phyloP scores from a whole-genome alignment of 2,888 invertebrate genomes.

The Aleiodes testaceus region DNA sequence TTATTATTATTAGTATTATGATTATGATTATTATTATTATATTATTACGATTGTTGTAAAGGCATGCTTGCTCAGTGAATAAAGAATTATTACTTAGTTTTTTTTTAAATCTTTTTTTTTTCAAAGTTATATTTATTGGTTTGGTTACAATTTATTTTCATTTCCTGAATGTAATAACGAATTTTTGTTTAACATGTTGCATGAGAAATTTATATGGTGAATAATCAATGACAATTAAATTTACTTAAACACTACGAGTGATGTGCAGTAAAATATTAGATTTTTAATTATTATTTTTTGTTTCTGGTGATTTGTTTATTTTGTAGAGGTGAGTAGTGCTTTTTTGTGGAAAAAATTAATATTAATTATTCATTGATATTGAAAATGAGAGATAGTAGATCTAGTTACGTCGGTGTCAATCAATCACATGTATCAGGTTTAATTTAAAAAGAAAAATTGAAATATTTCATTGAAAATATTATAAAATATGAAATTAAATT shows the following conservation, averaged over 20 bases:
- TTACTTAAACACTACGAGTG: constrained; percentile 25
- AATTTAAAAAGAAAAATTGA: not conserved
- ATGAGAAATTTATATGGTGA: constrained; percentile 49
- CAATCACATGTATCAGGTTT: constrained; percentile 8
- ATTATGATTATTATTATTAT: constrained; percentile 49
- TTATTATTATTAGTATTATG: constrained; percentile 48
- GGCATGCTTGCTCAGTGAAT: constrained; percentile 67
- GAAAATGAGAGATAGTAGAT: not conserved
- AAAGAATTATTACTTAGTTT: constrained; percentile 61
- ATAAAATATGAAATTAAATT: constrained; percentile 59
- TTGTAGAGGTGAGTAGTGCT: constrained; percentile 34
- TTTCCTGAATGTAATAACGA: constrained; percentile 60
- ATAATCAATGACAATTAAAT: constrained; percentile 28
- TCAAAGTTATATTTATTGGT: constrained; percentile 56
- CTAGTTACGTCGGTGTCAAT: constrained; percentile 35
- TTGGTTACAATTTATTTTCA: constrained; percentile 64
- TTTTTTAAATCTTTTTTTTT: constrained; percentile 43
- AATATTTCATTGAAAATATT: not conserved
- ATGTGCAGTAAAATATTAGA: constrained; percentile 20
- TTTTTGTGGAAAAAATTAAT: not conserved
- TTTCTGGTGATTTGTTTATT: constrained; percentile 4
- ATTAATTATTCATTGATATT: not conserved
- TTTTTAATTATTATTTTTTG: not conserved
- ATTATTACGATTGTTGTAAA: constrained; percentile 61
- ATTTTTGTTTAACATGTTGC: constrained; percentile 52